Base-by-base conservation (phyloP, 2,113 vertebrate genomes). In the Caretta caretta region DNA sequence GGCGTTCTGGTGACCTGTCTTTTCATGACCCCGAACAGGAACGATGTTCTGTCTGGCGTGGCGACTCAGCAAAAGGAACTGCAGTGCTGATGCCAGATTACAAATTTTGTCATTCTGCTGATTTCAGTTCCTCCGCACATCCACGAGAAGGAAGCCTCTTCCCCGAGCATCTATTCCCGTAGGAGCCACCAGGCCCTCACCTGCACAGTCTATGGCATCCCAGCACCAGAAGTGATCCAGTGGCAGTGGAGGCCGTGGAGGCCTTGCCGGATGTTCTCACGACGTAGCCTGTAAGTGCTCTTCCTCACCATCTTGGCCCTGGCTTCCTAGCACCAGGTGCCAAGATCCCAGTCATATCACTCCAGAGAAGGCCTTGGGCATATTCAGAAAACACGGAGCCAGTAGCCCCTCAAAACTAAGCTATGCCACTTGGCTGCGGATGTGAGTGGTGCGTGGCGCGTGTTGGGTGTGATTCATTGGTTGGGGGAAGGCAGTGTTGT, bases 231-330 rank as follows among this genome's bases (percentile, higher is more conserved):
- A 86, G 90, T 86, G 56, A 95, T 99, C 97, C 99, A 98, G 98
- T 99, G 99, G 99, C 98, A 99, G 90, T 99, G 99, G 99, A 98
- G 99, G 88, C 98, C 99, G 0, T 99, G 99, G 99, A 99, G 99
- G 6, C 99, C 99, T 46, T 99, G 99, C 92, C 98, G 98, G 90
- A 98, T 98, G 89, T 99, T 99, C 97, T 97, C 96, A 95, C 98
- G 98, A 78, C 99, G 97, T 90, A 98, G 98, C 89, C 97, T 96
- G 99, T 99, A 98, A 99, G 99, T 98, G 85, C 27, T 31, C 12
- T 90, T 92, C 88, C 75, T 93, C 78, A 19, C 59, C 8, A 38
- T 24, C 29, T 76, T 50, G 4, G 49, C n/a, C 57, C 19, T 31
- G 82, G 19, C 20, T 88, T 76, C 0, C 38, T 57, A 22, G 76